phyloP scores from a whole-genome alignment of 2,797 vertebrate genomes.

The Microcaecilia unicolor region DNA sequence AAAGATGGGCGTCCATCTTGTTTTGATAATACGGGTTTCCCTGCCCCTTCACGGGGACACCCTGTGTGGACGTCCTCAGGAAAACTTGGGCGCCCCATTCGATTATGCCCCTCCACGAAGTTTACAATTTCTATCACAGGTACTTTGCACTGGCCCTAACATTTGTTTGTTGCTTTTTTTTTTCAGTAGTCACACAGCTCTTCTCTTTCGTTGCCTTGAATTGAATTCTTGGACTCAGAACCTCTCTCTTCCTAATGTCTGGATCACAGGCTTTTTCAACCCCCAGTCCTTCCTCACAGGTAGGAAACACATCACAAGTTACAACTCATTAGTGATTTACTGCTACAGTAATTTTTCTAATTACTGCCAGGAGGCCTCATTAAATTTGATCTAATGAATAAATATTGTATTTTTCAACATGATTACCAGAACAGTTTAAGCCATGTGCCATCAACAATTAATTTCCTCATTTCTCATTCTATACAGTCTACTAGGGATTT shows the following conservation, averaged over 20 bases:
- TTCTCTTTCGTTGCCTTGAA: constrained; percentile 61
- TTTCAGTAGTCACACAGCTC: constrained; percentile 53
- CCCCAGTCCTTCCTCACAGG: constrained; percentile 90
- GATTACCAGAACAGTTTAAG: constrained; percentile 99
- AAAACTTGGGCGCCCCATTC: no score
- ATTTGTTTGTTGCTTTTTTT: constrained; percentile 6
- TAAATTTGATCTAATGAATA: constrained; percentile 99
- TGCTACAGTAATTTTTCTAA: constrained; percentile 99
- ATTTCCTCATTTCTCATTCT: constrained; percentile 96
- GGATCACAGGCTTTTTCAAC: constrained; percentile 83
- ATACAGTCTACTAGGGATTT: constrained; percentile 72
- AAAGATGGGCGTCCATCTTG: no score
- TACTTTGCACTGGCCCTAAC: no score
- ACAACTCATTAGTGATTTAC: constrained; percentile 97
- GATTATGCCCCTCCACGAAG: no score
- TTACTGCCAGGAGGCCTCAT: constrained; percentile 99
- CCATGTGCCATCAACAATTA: constrained; percentile 99
- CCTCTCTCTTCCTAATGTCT: constrained; percentile 74
- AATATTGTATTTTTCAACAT: constrained; percentile 99
- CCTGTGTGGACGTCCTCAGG: no score
- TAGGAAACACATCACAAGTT: constrained; percentile 86
- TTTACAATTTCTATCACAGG: no score
- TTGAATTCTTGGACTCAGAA: constrained; percentile 59
- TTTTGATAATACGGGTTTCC: no score
- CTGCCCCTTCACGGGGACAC: no score